A percentile compares a stretch with the other conserved stretches of the same genome.
These are phyloP conservation scores for Mactromeris polynyma DNA, from an alignment of 2,888 invertebrate species.

Conservation along the genomic window DNA sequence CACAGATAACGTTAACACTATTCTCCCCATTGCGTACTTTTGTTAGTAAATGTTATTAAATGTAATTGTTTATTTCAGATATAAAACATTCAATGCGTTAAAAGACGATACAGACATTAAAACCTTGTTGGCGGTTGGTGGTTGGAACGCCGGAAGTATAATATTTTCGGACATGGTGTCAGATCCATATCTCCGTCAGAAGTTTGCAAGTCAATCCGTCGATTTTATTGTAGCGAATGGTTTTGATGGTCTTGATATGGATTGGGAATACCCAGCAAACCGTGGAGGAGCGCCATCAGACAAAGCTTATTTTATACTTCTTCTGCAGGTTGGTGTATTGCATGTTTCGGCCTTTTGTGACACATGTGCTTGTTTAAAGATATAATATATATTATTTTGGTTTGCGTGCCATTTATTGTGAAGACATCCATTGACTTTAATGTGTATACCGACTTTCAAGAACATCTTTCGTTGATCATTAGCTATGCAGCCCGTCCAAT, in stretches of 20 bases:
- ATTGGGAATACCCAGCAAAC: conserved; percentile 84
- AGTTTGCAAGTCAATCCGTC: conserved; percentile 76
- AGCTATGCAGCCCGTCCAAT: too few species aligned
- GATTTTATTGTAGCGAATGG: conserved; percentile 73
- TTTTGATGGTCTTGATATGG: conserved; percentile 84
- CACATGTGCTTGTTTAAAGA: too few species aligned
- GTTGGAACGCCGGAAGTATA: conserved; percentile 81
- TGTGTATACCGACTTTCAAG: too few species aligned
- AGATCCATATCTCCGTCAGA: conserved; percentile 57
- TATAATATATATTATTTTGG: too few species aligned
- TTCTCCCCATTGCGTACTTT: too few species aligned
- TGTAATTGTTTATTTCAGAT: conserved; percentile 60
- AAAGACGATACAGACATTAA: conserved; percentile 77
- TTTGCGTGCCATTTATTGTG: neutral
- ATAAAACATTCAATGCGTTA: conserved; percentile 76
- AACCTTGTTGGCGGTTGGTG: conserved; percentile 84
- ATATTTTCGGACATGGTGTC: conserved; percentile 79
- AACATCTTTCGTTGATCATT: neutral
- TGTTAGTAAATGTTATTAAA: too few species aligned
- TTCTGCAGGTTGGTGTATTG: conserved; percentile 72
- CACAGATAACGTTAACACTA: too few species aligned
- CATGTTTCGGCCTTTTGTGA: neutral
- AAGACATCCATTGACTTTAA: too few species aligned
- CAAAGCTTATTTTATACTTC: conserved; percentile 74
- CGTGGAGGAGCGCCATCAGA: conserved; percentile 80